These are phyloP conservation scores for Poecilus cupreus DNA, from an alignment of 2,888 invertebrate species.

Conservation along the genomic window DNA sequence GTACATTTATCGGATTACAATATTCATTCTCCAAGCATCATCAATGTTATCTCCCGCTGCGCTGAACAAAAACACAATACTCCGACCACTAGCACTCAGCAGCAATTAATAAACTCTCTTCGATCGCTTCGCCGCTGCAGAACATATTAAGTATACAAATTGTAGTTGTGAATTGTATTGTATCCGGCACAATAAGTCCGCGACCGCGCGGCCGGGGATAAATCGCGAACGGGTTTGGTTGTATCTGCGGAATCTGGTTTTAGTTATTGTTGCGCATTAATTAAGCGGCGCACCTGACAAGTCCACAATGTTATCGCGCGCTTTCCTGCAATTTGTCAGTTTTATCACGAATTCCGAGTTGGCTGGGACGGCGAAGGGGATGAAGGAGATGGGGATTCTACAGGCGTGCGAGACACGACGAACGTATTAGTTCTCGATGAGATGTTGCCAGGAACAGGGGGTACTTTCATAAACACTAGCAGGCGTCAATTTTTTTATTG, in stretches of 20 bases:
- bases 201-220: not conserved
- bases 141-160: not conserved
- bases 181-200: conserved; percentile 6
- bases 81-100: too few species aligned
- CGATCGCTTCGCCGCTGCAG: not conserved
- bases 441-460: too few species aligned
- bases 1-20: too few species aligned
- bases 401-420: not conserved
- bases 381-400: conserved; percentile 2
- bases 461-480: too few species aligned
- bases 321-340: conserved; percentile 56
- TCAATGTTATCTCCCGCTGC: too few species aligned
- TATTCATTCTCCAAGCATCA: too few species aligned
- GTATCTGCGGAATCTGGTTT: conserved; percentile 47
- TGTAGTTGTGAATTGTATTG: not conserved
- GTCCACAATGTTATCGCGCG: conserved; percentile 57
- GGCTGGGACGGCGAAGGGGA: too few species aligned
- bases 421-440: conserved; percentile 40
- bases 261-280: conserved; percentile 56
- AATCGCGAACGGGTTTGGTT: conserved; percentile 2
- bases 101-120: not conserved
- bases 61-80: too few species aligned
- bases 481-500: too few species aligned
- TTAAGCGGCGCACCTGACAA: conserved; percentile 55
- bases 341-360: conserved; percentile 44